Base-by-base conservation (phyloP, 2,797 vertebrate genomes). In the Harpagifer antarcticus region DNA sequence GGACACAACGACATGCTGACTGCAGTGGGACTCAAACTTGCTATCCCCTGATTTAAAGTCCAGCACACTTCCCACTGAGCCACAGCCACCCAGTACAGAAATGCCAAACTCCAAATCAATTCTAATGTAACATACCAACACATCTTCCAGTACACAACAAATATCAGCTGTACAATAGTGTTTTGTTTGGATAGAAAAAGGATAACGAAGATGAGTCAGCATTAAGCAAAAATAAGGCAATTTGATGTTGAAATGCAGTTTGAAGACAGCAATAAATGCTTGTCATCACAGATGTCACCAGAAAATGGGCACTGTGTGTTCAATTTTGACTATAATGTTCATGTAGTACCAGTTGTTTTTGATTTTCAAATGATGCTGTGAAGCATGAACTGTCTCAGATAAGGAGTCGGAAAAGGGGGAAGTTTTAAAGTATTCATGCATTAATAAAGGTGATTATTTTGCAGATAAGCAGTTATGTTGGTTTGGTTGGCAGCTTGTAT, bases 401-500 rank as follows among this genome's bases (percentile, higher is more conserved):
- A 23, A 50, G 6, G 45, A 47, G 42, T 20, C 33, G 73, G 3
- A 53, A 13, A 52, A 61, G 8, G 16, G 14, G 9, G 19, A 15
- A 43, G 15, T 16, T 15, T 66, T 65, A 19, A 58, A 66, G 20
- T n/a, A 60, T 58, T 71, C 40, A 52, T 56, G 45, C 45, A 53
- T 45, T 67, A 2, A 31, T 31, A 53, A 52, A 13, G 14, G 13
- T 45, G 23, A 70, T 78, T 64, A 72, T 16, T 52, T 16, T 55
- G 45, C 53, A 58, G 44, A 69, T 73, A 54, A 42, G 66, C 47
- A 43, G 57, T 33, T 57, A 58, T 66, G 62, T 70, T 69, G 40
- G 53, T 76, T 73, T 65, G 33, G 37, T 76, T 20, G 57, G 74
- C 45, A 50, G 65, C 71, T 67, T 20, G 58, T 48, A 84, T 81